Percentiles rank a stretch among this genome's conserved stretches.
Conservation (phyloP, 2,888 invertebrate species). For the Lochmaea crataegi region DNA sequence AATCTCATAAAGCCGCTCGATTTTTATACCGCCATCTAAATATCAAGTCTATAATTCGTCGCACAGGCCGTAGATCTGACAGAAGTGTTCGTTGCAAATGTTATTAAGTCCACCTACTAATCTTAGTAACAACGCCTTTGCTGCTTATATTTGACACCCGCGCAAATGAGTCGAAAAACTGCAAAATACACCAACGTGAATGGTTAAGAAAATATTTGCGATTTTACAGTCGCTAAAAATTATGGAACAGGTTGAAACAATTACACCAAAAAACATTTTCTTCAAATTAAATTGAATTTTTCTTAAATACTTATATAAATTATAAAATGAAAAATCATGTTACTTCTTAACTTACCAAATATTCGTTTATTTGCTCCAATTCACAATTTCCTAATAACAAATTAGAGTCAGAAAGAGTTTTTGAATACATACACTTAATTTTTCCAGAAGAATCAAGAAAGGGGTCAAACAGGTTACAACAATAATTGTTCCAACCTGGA, state of each 20-base stretch:
- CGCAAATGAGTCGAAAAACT: constrained; percentile 41
- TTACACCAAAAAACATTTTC: neutral
- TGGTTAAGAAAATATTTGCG: neutral
- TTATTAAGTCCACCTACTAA: constrained; percentile 49
- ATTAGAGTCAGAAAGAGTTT: too few species aligned
- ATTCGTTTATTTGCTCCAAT: too few species aligned
- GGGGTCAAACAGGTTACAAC: too few species aligned
- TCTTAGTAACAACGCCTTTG: constrained; percentile 45
- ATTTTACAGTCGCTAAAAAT: neutral
- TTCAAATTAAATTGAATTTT: too few species aligned
- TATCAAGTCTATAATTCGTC: constrained; percentile 45
- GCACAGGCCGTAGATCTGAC: constrained; percentile 41
- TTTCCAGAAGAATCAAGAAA: too few species aligned
- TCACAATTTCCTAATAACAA: too few species aligned
- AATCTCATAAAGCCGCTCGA: constrained; percentile 35
- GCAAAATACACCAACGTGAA: constrained; percentile 30
- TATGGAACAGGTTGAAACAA: constrained; percentile 1
- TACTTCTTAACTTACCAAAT: too few species aligned
- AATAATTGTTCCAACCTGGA: too few species aligned
- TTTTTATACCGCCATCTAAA: constrained; percentile 36
- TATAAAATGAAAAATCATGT: too few species aligned
- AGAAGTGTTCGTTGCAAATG: constrained; percentile 39
- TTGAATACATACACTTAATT: too few species aligned
- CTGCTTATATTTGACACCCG: constrained; percentile 47
- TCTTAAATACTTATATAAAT: too few species aligned